Base-by-base conservation (phyloP, 2,113 vertebrate species). In the Zeus faber region DNA sequence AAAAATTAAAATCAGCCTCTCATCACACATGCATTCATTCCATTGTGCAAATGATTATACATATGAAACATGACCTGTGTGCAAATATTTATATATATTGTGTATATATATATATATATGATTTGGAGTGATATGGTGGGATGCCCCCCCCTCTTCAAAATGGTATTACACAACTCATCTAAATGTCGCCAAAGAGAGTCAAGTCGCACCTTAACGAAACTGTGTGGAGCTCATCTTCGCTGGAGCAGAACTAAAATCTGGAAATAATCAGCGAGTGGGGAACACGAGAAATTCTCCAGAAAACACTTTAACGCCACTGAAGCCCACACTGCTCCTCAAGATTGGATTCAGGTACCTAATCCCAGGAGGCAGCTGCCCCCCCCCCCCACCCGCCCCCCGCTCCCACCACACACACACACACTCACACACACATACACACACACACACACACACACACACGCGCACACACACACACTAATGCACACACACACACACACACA, bases 221-320 rank as follows among this genome's bases (percentile, higher is more conserved):
- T 90, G 87, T 89, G 89, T 87, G 83, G 85, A 91, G 91, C 85
- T 89, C 89, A 92, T 92, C 91, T 96, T 89, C 87, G 77, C 84
- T 91, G 90, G 89, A 45, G 88, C 93, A 93, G 94, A 97, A 98
- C 87, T 95, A 97, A 98, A 95, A 95, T 94, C 93, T 97, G 92
- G 94, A 98, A 97, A 92, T 97, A 98, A 98, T 97, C 95, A 96
- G 92, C 90, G 87, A 90, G 89, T 89, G 79, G 86, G 87, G 93
- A 93, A 91, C 90, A 93, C 88, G 90, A 95, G 91, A 96, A 93
- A 95, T 92, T 95, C 91, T 93, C 91, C 77, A 89, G 88, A 93
- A 93, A 91, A 90, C 91, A 95, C 90, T 94, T 95, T 90, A 92
- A 89, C 90, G 10, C 93, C 91, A 94, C 93, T 95, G 94, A 94